These are phyloP conservation scores for Cheirogaleus medius DNA, from an alignment of 2,113 vertebrate species.

Conservation along the genomic window DNA sequence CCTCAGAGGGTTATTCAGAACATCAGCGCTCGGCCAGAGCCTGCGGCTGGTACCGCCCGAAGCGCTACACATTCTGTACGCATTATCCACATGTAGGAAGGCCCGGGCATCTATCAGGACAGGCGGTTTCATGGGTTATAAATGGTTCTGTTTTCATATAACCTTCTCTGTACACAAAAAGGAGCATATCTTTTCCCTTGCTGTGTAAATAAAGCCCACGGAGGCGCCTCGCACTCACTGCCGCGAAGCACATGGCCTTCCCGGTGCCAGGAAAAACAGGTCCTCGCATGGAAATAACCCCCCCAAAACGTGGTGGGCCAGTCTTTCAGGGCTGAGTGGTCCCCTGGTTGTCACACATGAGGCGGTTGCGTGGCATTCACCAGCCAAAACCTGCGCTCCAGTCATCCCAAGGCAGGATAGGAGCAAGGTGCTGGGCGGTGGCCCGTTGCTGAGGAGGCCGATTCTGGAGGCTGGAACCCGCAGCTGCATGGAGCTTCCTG, in stretches of 20 bases:
- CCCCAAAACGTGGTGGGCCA: neutral
- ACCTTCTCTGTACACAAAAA: constrained; percentile 20
- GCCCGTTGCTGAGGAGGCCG: neutral
- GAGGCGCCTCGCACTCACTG: neutral
- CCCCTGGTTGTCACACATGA: constrained; percentile 23
- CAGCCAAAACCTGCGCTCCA: neutral
- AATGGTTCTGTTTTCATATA: constrained; percentile 68
- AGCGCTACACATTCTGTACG: constrained; percentile 56
- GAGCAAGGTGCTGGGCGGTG: neutral
- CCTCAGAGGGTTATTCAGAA: constrained; percentile 31
- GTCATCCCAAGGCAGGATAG: neutral
- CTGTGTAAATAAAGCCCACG: neutral
- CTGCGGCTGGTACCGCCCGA: neutral
- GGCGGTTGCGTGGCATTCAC: neutral
- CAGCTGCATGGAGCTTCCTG: neutral
- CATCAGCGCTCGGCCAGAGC: constrained; percentile 48
- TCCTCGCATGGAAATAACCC: neutral
- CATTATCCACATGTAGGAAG: constrained; percentile 55
- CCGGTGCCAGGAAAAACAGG: constrained; percentile 60
- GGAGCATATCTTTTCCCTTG: neutral
- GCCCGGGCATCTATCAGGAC: constrained; percentile 41
- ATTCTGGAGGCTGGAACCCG: neutral
- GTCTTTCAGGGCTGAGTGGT: constrained; percentile 65
- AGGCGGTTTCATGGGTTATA: constrained; percentile 74
- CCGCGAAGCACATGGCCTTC: constrained; percentile 2